These are phyloP conservation scores for Lycopodina hypogea DNA, from an alignment of 37 sponge, comb jelly and placozoan species.

Conservation along the genomic window DNA sequence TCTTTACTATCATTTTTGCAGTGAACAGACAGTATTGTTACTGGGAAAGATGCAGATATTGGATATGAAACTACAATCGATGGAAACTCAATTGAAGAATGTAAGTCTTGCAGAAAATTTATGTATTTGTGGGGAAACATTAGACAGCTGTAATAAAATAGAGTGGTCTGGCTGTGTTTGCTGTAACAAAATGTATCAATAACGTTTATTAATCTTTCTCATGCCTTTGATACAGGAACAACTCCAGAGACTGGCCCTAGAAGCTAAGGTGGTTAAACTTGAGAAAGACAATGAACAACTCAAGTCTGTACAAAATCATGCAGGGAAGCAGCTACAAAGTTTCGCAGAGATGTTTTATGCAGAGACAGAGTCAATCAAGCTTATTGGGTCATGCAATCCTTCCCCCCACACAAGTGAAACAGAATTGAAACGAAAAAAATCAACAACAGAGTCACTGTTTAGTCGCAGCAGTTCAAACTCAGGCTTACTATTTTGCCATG, in stretches of 20 bases:
- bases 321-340: slow-evolving; percentile 50
- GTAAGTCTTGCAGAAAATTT: neutral
- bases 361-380: slow-evolving; percentile 18
- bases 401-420: slow-evolving; percentile 35
- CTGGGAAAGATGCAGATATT: slow-evolving; percentile 43
- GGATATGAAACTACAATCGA: slow-evolving; percentile 50
- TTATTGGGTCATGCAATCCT: neutral
- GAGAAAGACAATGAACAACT: slow-evolving; percentile 55
- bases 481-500: slow-evolving; percentile 12
- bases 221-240: slow-evolving; percentile 38
- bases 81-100: slow-evolving; percentile 44
- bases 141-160: too few relatives aligned
- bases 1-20: neutral
- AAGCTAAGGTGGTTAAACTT: slow-evolving; percentile 52
- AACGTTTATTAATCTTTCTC: neutral
- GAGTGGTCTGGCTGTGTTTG: too few relatives aligned
- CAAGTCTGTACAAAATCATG: slow-evolving; percentile 12
- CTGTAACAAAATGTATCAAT: too few relatives aligned
- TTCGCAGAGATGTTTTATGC: slow-evolving; percentile 61
- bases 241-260: slow-evolving; percentile 46
- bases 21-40: slow-evolving; percentile 39
- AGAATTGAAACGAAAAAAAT: slow-evolving; percentile 10
- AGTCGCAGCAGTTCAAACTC: neutral
- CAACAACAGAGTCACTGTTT: slow-evolving; percentile 24
- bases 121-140: neutral